Evolutionary conservation across 2,113 vertebrate species (phyloP).

Genomic region (Prionailurus viverrinus): DNA sequence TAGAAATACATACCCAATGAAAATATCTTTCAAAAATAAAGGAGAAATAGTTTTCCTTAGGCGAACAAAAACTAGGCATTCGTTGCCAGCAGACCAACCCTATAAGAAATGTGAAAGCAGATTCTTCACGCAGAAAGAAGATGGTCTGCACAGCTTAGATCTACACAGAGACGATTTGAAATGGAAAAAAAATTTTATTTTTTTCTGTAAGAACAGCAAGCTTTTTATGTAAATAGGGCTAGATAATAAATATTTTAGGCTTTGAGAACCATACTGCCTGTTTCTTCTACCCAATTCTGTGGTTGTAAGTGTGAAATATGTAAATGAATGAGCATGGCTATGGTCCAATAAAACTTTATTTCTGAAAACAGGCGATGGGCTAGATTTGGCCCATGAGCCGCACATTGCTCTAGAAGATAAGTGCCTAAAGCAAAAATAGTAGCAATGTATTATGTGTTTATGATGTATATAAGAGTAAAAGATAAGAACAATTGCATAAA

Average conservation of each 20-base stretch:
- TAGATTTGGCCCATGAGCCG: not conserved
- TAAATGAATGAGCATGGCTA: not conserved
- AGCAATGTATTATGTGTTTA: not conserved
- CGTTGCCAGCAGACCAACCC: not conserved
- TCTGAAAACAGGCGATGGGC: not conserved
- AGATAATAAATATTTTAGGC: not conserved
- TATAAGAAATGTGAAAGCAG: slow-evolving; percentile 8
- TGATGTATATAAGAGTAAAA: not conserved
- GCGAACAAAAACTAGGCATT: not conserved
- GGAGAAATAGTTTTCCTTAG: slow-evolving; percentile 7
- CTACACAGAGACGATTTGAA: not conserved
- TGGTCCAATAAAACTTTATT: not conserved
- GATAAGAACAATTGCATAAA: not conserved
- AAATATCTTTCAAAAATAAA: slow-evolving; percentile 6
- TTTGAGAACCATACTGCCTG: not conserved
- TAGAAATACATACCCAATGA: not conserved
- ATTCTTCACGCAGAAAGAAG: not conserved
- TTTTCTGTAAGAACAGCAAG: not conserved
- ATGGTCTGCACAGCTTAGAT: not conserved
- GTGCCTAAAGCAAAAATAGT: not conserved
- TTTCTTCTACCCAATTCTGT: not conserved
- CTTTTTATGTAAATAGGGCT: slow-evolving; percentile 4
- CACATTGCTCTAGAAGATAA: not conserved
- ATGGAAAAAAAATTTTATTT: slow-evolving; percentile 16
- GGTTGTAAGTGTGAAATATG: not conserved